Evolutionary conservation across 1,140 invertebrate species (phyloP), one percentile per base, ranked within the genome.

Genomic region (Onthophagus taurus): DNA sequence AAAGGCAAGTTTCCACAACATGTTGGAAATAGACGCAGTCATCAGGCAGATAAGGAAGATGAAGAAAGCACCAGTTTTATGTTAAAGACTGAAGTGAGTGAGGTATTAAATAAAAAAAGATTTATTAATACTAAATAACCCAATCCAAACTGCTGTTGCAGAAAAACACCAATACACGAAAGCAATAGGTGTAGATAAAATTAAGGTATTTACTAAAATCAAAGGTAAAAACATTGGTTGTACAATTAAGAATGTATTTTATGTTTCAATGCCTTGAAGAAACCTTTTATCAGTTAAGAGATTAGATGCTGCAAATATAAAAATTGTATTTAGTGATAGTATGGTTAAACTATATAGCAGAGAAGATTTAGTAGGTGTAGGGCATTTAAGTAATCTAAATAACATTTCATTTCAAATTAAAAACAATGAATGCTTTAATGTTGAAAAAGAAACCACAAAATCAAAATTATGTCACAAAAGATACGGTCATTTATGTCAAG

Each of bases 111-210:
- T n/a, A n/a, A n/a, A n/a, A n/a, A n/a, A n/a, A 20, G 16, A 24
- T 23, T 14, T 36, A 6, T 24, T 44, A n/a, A 21, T 36, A 20
- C 30, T 44, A 34, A 26, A 44, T 3, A 26, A 35, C n/a, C 20
- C 43, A 12, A 36, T 44, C 35, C 35, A 44, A 37, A 44, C 36
- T 18, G 19, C 31, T 26, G 16, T 44, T 36, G 43, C 43, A 18
- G 36, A 44, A 24, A 44, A 34, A 16, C 65, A 68, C 37, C 33
- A 65, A n/a, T 67, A 52, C 5, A 39, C 68, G 4, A 41, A 53
- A 23, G 43, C 31, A 18, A 24, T 18, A 29, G 34, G 21, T 23
- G 34, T 24, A 36, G 31, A 34, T 14, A 45, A 24, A 19, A 37
- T 45, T 5, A 19, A 37, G 17, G 42, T 34, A n/a, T 20, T 21